A percentile compares a stretch with the other conserved stretches of the same genome.
Conservation (phyloP, 2,797 vertebrate species). For the Prionace glauca region DNA sequence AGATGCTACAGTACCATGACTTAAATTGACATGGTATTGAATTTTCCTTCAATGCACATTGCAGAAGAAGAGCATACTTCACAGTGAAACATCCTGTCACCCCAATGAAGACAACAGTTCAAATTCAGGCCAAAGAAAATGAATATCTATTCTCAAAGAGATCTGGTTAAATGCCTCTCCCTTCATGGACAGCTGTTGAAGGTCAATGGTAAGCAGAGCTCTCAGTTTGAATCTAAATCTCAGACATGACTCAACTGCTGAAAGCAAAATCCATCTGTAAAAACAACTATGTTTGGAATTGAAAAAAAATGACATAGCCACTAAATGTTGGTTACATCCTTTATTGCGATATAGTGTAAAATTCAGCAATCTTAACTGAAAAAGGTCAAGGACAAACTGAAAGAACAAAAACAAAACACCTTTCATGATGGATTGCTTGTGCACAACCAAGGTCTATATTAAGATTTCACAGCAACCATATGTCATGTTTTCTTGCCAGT, state of each 20-base stretch:
- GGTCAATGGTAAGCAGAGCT: constrained; percentile 29
- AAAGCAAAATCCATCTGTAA: constrained; percentile 35
- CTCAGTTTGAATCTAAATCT: constrained; percentile 22
- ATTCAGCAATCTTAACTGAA: neutral
- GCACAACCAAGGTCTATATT: neutral
- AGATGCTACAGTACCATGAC: constrained; percentile 13
- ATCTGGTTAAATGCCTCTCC: constrained; percentile 33
- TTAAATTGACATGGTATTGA: constrained; percentile 5
- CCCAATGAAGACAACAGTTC: constrained; percentile 17
- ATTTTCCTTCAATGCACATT: constrained; percentile 18
- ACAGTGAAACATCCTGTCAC: constrained; percentile 9
- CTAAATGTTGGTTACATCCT: neutral
- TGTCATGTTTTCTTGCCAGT: neutral
- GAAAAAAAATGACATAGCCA: neutral
- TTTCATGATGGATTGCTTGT: neutral
- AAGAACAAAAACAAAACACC: neutral
- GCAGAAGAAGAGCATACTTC: constrained; percentile 14
- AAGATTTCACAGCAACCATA: neutral
- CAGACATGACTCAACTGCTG: constrained; percentile 31
- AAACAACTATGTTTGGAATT: constrained; percentile 21
- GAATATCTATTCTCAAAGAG: constrained; percentile 32
- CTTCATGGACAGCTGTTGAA: constrained; percentile 30
- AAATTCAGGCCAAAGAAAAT: constrained; percentile 34
- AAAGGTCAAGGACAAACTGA: neutral
- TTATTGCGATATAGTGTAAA: neutral